Base-by-base conservation (phyloP, 2,113 vertebrate genomes). In the Pituophis catenifer region DNA sequence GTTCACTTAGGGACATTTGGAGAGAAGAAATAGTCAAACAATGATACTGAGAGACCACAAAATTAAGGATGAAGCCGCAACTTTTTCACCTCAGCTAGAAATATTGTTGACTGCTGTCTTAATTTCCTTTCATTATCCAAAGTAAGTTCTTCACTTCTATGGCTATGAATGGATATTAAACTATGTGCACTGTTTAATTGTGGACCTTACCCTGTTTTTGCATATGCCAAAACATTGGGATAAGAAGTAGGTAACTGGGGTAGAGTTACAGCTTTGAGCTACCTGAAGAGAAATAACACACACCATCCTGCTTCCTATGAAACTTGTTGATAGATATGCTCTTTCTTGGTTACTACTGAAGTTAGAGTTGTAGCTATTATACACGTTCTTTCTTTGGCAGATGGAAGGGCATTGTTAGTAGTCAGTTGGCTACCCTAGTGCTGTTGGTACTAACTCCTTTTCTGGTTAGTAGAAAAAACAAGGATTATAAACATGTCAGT, bases 21-120 rank as follows among this genome's bases (percentile, higher is more conserved):
- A 38, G n/a, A 81, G 15, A 19, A 70, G 62, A 70, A 13, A 81
- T 19, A 81, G 33, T 15, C 15, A 17, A 81, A 19, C 15, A 33
- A 75, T 33, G n/a, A 38, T 81, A 15, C n/a, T 38, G 15, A 38
- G 15, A n/a, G 62, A n/a, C 12, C 29, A 65, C 3, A 65, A 70
- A 70, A n/a, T 70, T 70, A 70, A 70, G 29, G 12, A 58, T 58
- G 10, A 44, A 33, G 88, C 17, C 0, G 1, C 10, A 89, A 13
- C 29, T 54, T 53, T 29, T 52, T 24, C 86, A 87, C 5, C 48
- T 81, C 33, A 81, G 23, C 23, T 95, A 90, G 94, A 58, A 91
- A 29, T 93, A 86, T 90, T 3, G 90, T 59, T 4, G 87, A 59
- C 17, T 81, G 3, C n/a, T 94, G 92, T 85, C 58, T 92, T 94